Evolutionary conservation across 2,113 vertebrate genomes (phyloP).

Genomic region (Pedionomus torquatus): DNA sequence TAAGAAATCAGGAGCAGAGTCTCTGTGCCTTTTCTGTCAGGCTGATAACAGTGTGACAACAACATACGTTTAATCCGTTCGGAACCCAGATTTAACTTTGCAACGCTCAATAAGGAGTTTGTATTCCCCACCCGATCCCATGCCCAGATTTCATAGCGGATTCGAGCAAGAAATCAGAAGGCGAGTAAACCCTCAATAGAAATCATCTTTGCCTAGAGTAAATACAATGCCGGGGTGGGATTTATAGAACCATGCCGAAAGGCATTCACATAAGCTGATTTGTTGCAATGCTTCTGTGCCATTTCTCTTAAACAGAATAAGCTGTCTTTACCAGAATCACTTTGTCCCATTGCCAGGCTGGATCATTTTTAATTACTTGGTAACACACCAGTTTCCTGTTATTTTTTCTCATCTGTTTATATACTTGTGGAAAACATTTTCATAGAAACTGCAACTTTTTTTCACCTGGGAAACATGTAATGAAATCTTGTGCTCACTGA

Average conservation of each 20-base stretch:
- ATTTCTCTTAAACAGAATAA: conserved; percentile 13
- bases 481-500: conserved; percentile 42
- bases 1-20: conserved; percentile 60
- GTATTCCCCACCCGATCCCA: conserved; percentile 1
- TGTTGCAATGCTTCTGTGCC: neutral
- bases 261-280: neutral
- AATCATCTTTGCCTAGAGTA: conserved; percentile 16
- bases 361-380: neutral
- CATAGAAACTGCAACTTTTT: neutral
- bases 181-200: conserved; percentile 10
- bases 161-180: conserved; percentile 4
- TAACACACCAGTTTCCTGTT: neutral
- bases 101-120: conserved; percentile 41
- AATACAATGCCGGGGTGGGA: neutral
- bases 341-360: neutral
- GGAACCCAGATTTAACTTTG: conserved; percentile 59
- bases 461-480: neutral
- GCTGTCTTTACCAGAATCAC: neutral
- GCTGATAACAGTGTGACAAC: conserved; percentile 69
- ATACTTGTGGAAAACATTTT: neutral
- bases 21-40: conserved; percentile 67
- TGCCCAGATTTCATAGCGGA: conserved; percentile 26
- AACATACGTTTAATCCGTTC: conserved; percentile 62
- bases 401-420: neutral
- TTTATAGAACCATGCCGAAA: conserved; percentile 24